A percentile compares a stretch with the other conserved stretches of the same genome.
Conservation (phyloP, 2,888 invertebrate species). For the Nomada hirtipes region DNA sequence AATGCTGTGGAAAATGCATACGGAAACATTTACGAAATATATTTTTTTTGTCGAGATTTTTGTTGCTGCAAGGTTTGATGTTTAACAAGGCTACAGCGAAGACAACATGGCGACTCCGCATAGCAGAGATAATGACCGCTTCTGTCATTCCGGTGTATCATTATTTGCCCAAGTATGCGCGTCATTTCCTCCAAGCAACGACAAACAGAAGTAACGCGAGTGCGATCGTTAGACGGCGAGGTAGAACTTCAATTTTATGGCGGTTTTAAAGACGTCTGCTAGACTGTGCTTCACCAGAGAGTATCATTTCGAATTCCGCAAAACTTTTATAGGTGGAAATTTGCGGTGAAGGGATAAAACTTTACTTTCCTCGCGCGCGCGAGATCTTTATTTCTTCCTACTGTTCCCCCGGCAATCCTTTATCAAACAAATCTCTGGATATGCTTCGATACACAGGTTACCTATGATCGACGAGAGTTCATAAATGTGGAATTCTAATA, state of each 20-base stretch:
- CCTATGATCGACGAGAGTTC: too few relatives aligned
- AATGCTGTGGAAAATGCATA: too few relatives aligned
- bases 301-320: neutral
- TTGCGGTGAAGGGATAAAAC: neutral
- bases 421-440: too few relatives aligned
- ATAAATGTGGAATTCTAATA: too few relatives aligned
- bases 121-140: constrained; percentile 17
- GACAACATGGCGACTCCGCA: neutral
- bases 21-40: too few relatives aligned
- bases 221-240: constrained; percentile 11
- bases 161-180: constrained; percentile 27
- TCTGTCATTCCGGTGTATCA: constrained; percentile 32
- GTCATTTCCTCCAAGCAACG: constrained; percentile 17
- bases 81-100: neutral
- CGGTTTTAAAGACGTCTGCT: constrained; percentile 6
- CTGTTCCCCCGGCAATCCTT: too few relatives aligned
- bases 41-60: too few relatives aligned
- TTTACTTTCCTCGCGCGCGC: too few relatives aligned
- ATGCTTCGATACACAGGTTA: too few relatives aligned
- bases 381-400: too few relatives aligned
- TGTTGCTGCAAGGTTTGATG: too few relatives aligned
- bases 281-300: neutral
- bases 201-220: constrained; percentile 24
- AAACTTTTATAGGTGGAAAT: neutral
- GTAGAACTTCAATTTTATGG: constrained; percentile 13